A percentile compares a stretch with the other conserved stretches of the same genome.
phyloP scores from a whole-genome alignment of 2,797 vertebrate species.

The Hippopotamyrus pictus region DNA sequence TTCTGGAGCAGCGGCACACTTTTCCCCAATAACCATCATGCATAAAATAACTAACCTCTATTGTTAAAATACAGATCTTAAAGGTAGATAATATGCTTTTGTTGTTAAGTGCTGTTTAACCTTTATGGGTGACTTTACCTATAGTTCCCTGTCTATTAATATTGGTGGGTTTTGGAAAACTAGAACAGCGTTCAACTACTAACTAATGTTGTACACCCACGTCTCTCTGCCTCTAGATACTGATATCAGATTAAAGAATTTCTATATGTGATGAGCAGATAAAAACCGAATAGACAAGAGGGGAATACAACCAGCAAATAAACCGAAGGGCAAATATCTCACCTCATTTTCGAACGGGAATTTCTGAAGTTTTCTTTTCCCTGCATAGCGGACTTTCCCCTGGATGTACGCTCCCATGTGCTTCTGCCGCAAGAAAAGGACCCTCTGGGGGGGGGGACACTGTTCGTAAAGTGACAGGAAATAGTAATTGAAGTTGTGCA shows the following conservation, averaged over 20 bases:
- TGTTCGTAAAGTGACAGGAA: not conserved
- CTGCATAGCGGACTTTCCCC: not conserved
- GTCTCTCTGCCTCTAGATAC: not conserved
- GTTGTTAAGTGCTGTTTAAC: not conserved
- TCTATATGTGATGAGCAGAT: not conserved
- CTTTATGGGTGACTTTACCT: not conserved
- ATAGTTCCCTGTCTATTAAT: not conserved
- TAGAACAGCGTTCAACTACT: not conserved
- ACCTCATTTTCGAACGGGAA: not conserved
- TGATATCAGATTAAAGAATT: not conserved
- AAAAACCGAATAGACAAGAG: not conserved
- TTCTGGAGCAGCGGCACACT: not conserved
- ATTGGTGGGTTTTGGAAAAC: not conserved
- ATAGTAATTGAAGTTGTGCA: not conserved
- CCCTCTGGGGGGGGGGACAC: not conserved
- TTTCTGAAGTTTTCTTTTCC: not conserved
- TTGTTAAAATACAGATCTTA: not conserved
- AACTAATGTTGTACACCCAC: not conserved
- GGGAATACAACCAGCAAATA: not conserved
- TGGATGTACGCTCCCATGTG: not conserved
- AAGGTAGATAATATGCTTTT: not conserved
- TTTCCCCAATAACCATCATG: constrained; percentile 25
- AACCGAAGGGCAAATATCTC: not conserved
- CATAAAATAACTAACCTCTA: not conserved
- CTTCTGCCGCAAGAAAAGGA: not conserved